phyloP scores from a whole-genome alignment of 2,113 vertebrate genomes.

The Gobio gobio region DNA sequence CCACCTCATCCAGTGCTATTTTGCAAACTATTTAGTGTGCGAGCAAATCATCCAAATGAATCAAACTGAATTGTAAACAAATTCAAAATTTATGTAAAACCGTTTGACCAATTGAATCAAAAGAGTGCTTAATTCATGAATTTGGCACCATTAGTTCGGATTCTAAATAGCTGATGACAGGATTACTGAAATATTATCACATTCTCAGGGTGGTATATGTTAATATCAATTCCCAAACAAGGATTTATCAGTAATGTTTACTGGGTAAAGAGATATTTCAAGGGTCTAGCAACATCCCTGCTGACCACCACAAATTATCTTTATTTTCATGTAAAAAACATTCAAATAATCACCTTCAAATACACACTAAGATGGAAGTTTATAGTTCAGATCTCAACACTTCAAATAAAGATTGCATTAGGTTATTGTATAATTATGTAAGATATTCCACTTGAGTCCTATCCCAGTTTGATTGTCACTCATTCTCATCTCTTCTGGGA shows the following conservation, averaged over 20 bases:
- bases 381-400: neutral
- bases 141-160: neutral
- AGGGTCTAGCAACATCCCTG: neutral
- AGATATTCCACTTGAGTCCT: neutral
- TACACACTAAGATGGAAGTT: neutral
- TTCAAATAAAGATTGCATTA: neutral
- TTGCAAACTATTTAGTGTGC: neutral
- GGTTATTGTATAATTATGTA: neutral
- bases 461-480: neutral
- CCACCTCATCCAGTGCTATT: neutral
- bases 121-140: neutral
- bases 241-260: neutral
- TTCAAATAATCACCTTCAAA: neutral
- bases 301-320: neutral
- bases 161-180: neutral
- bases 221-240: neutral
- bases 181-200: neutral
- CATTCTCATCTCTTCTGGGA: neutral
- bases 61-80: neutral
- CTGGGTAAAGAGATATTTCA: neutral
- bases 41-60: neutral
- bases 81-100: neutral
- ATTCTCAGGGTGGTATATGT: neutral
- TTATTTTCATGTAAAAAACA: neutral
- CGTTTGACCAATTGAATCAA: neutral